Percentiles rank a stretch among this genome's conserved stretches.
Conservation (phyloP, 2,113 vertebrate species). For the Ariopsis seemanni region DNA sequence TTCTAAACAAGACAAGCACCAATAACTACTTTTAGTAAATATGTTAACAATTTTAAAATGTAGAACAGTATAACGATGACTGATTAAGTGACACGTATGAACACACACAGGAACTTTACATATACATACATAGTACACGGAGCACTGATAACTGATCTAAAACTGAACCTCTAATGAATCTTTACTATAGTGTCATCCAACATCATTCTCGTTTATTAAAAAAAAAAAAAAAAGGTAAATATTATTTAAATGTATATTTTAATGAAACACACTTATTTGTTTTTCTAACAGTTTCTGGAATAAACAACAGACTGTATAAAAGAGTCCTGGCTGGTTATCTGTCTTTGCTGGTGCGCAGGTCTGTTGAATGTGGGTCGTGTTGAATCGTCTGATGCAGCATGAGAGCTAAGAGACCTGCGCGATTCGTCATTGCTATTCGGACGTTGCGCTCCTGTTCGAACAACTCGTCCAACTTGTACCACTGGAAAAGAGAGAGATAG, state of each 20-base stretch:
- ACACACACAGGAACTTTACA: neutral
- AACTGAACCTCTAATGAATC: neutral
- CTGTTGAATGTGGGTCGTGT: conserved; percentile 85
- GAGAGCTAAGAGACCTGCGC: conserved; percentile 85
- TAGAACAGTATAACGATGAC: neutral
- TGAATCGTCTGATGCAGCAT: conserved; percentile 93
- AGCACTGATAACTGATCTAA: neutral
- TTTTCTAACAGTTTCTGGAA: neutral
- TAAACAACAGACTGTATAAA: neutral
- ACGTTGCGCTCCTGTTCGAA: conserved; percentile 91
- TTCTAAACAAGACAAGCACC: neutral
- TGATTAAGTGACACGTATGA: neutral
- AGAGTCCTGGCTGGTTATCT: conserved; percentile 64
- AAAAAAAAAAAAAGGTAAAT: neutral
- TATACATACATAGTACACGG: no score
- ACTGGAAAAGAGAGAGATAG: conserved; percentile 64
- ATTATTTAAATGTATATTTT: neutral
- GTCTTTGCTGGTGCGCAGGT: conserved; percentile 82
- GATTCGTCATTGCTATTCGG: conserved; percentile 87
- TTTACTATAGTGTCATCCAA: neutral
- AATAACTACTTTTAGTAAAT: neutral
- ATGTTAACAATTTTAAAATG: neutral
- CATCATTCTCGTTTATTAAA: neutral
- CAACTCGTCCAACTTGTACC: conserved; percentile 91
- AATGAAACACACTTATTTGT: neutral